These are phyloP conservation scores for Anarhynchus alexandrinus DNA, from an alignment of 2,113 vertebrate species.

Conservation along the genomic window DNA sequence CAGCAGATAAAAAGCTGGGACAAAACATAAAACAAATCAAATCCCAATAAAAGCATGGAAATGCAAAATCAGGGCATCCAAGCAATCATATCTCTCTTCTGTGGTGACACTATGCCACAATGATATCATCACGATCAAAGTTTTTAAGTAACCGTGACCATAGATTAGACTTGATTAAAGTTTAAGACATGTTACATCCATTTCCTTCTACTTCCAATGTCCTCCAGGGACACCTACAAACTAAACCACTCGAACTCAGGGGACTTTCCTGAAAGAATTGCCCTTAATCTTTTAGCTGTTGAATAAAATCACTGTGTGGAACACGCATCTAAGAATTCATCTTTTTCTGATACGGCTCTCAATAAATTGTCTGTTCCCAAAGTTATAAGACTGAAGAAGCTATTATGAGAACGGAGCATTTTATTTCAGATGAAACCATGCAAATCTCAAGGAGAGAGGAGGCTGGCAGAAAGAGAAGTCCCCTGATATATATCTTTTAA, in stretches of 20 bases:
- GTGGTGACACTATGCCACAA: not conserved
- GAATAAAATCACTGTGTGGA: slow-evolving; percentile 30
- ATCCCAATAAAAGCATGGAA: not conserved
- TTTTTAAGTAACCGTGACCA: not conserved
- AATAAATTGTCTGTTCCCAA: slow-evolving; percentile 11
- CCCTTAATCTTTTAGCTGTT: slow-evolving; percentile 31
- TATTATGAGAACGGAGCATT: slow-evolving; percentile 9
- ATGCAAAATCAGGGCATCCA: not conserved
- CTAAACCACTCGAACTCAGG: not conserved
- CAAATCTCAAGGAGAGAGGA: slow-evolving; percentile 32
- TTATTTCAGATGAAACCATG: slow-evolving; percentile 25
- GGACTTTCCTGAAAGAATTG: not conserved
- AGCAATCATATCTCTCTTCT: not conserved
- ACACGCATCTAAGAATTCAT: slow-evolving; percentile 25
- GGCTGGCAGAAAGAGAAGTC: slow-evolving; percentile 1
- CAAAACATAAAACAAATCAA: not conserved
- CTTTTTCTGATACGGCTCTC: not conserved
- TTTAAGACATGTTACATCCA: not conserved
- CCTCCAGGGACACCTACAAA: not conserved
- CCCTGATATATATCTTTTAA: slow-evolving; percentile 52
- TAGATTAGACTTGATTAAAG: not conserved
- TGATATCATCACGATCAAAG: not conserved
- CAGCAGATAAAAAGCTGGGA: not conserved
- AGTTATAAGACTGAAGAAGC: slow-evolving; percentile 28
- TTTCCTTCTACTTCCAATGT: not conserved